Conservation (phyloP, 1,140 invertebrate genomes). For the Drosophila navojoa region DNA sequence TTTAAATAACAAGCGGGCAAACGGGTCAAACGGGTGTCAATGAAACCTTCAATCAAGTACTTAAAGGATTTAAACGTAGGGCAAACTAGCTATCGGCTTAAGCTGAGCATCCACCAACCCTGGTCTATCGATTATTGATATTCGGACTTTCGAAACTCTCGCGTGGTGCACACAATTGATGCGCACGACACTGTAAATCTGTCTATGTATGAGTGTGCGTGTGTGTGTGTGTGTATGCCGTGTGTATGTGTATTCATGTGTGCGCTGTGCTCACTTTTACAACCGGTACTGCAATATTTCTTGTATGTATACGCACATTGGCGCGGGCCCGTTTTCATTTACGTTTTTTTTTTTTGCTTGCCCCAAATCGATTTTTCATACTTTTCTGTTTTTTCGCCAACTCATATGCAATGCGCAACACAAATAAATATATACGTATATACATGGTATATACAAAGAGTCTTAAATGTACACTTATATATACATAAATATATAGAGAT, state of each 20-base stretch:
- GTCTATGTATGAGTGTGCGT: conserved; percentile 3
- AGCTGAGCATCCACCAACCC: conserved; percentile 16
- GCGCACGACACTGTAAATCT: conserved; percentile 23
- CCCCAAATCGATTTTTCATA: conserved; percentile 75
- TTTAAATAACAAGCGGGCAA: conserved; percentile 11
- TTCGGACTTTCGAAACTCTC: conserved; percentile 22
- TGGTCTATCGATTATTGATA: conserved; percentile 43
- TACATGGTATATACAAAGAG: conserved; percentile 5
- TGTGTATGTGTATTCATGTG: background rate
- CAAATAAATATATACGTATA: conserved; percentile 27
- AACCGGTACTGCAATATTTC: conserved; percentile 46
- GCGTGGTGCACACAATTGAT: conserved; percentile 18
- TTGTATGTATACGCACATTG: conserved; percentile 47
- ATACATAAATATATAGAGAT: conserved; percentile 8
- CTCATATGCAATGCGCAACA: conserved; percentile 34
- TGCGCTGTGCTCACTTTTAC: conserved; percentile 42
- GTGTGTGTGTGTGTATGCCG: background rate
- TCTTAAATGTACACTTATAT: background rate
- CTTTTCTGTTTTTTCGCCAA: conserved; percentile 33
- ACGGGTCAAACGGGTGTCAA: background rate
- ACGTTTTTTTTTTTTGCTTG: conserved; percentile 43
- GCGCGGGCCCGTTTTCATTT: conserved; percentile 25
- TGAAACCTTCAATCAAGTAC: conserved; percentile 16
- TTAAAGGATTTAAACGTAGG: conserved; percentile 7
- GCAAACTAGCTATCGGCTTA: background rate